A percentile compares a stretch with the other conserved stretches of the same genome.
Evolutionary conservation across 2,797 vertebrate genomes (phyloP).

Genomic region (Cuculus canorus): DNA sequence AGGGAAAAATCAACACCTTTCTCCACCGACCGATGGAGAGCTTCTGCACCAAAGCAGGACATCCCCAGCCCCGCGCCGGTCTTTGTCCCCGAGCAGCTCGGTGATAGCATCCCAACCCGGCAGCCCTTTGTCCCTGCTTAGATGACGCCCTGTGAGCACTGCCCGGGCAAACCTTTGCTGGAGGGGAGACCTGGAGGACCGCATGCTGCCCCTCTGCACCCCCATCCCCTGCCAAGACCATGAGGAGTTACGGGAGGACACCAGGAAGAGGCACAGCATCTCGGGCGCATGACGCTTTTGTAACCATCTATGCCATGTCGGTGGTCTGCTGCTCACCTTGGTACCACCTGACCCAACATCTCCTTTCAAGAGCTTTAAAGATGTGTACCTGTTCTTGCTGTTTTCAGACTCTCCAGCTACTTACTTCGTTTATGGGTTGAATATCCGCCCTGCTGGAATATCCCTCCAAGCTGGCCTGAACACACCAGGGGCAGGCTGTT

Average conservation of each 20-base stretch:
- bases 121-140: background rate
- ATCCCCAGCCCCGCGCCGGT: accelerated
- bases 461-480: background rate
- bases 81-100: background rate
- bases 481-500: background rate
- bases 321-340: background rate
- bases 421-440: background rate
- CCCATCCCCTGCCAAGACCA: background rate
- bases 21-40: background rate
- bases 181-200: background rate
- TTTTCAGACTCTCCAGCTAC: background rate
- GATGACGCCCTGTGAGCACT: background rate
- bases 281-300: background rate
- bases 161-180: background rate
- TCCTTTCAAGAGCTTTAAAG: background rate
- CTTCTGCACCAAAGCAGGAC: background rate
- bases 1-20: background rate
- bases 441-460: background rate
- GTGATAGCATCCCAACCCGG: background rate
- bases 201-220: background rate
- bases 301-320: background rate
- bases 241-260: background rate
- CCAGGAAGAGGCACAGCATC: background rate
- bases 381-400: background rate
- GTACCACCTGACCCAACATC: background rate